Evolutionary conservation across 2,888 invertebrate genomes (phyloP).

Genomic region (Stenoptilia bipunctidactyla): DNA sequence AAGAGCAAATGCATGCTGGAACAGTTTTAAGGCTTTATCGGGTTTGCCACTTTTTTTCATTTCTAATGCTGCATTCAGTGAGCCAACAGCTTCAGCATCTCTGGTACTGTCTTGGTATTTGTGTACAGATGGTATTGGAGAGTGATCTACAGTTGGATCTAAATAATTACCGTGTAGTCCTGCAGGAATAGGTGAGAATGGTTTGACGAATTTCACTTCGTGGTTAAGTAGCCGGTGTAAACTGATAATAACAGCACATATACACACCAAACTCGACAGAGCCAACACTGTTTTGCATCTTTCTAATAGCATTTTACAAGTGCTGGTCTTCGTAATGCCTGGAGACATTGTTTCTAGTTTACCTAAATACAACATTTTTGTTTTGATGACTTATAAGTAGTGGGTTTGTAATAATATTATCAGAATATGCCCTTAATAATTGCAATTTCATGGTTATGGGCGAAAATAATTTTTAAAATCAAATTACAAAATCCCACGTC

Average conservation of each 20-base stretch:
- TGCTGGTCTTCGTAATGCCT: constrained; percentile 31
- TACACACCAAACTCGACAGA: constrained; percentile 55
- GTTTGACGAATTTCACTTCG: constrained; percentile 44
- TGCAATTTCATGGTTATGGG: constrained; percentile 41
- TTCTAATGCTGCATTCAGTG: constrained; percentile 86
- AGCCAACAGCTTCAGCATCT: constrained; percentile 83
- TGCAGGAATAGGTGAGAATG: constrained; percentile 54
- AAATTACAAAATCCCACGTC: constrained; percentile 59
- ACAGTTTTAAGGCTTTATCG: constrained; percentile 87
- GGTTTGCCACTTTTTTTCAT: constrained; percentile 86
- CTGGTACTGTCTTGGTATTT: constrained; percentile 29
- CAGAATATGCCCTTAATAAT: constrained; percentile 25
- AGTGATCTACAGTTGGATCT: constrained; percentile 23
- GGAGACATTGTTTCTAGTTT: constrained; percentile 41
- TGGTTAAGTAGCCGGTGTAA: constrained; percentile 48
- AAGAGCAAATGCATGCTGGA: constrained; percentile 91
- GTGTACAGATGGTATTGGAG: constrained; percentile 17
- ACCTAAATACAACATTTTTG: constrained; percentile 55
- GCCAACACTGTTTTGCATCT: constrained; percentile 54
- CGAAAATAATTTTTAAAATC: constrained; percentile 36
- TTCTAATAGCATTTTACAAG: constrained; percentile 47
- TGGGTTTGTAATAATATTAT: constrained; percentile 6
- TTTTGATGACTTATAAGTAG: constrained; percentile 16
- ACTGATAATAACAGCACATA: constrained; percentile 49
- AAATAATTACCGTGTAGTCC: constrained; percentile 52